Percentiles rank a stretch among this genome's conserved stretches.
Evolutionary conservation across 2,888 invertebrate genomes (phyloP).

Genomic region (Boloria euphrosyne): DNA sequence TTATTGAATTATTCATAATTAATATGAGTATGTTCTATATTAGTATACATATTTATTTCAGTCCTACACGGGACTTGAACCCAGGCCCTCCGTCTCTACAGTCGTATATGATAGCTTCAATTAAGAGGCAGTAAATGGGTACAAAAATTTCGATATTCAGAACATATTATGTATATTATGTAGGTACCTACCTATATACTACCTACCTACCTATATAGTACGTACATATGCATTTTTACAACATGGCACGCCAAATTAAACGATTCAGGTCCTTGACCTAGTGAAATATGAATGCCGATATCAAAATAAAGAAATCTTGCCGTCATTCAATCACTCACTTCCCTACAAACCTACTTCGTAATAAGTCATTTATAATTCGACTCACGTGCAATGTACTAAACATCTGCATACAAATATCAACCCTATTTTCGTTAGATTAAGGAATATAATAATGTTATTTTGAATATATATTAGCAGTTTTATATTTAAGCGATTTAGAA

Average conservation of each 20-base stretch:
- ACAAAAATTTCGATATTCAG: no score
- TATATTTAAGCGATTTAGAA: constrained; percentile 2
- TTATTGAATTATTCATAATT: no score
- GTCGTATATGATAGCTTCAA: no score
- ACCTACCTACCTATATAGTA: no score
- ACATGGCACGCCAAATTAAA: neutral
- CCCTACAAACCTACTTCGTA: constrained; percentile 40
- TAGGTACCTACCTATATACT: no score
- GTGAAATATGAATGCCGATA: constrained; percentile 24
- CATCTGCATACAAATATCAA: constrained; percentile 10
- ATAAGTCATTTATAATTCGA: constrained; percentile 45
- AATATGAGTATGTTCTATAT: no score
- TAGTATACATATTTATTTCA: no score
- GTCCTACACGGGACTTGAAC: no score
- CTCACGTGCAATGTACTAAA: constrained; percentile 34
- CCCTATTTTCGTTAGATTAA: neutral
- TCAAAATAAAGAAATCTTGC: constrained; percentile 35
- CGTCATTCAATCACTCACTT: constrained; percentile 38
- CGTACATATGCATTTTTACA: no score
- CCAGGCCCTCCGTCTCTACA: no score
- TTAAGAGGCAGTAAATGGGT: no score
- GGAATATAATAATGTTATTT: constrained; percentile 5
- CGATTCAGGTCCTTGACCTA: constrained; percentile 30
- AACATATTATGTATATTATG: no score
- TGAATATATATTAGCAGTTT: neutral